A percentile compares a stretch with the other conserved stretches of the same genome.
These are phyloP conservation scores for Ageneiosus marmoratus DNA, from an alignment of 2,113 vertebrate genomes.

Conservation along the genomic window DNA sequence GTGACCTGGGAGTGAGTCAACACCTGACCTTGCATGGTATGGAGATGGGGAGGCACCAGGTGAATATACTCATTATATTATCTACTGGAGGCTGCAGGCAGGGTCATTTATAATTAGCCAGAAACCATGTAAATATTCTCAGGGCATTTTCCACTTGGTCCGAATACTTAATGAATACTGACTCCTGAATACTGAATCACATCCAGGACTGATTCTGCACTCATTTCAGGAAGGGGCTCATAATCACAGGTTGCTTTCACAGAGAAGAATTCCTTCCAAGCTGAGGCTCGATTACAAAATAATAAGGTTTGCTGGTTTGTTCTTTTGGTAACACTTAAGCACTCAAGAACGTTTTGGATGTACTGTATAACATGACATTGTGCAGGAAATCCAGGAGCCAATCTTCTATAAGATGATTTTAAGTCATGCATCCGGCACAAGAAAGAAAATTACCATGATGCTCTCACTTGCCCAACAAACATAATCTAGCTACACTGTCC, in stretches of 20 bases:
- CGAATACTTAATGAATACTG: background rate
- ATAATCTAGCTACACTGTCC: background rate
- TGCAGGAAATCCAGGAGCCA: background rate
- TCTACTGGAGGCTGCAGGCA: background rate
- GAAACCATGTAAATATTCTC: background rate
- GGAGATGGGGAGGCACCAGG: slow-evolving; percentile 12
- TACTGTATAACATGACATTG: background rate
- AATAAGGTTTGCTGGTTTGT: background rate
- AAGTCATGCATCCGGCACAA: background rate
- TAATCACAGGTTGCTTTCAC: background rate
- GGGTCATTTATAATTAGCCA: background rate
- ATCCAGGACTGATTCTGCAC: background rate
- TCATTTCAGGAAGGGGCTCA: background rate
- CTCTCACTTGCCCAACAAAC: background rate
- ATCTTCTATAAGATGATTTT: background rate
- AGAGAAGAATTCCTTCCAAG: background rate
- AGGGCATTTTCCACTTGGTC: background rate
- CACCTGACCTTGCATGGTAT: slow-evolving; percentile 36
- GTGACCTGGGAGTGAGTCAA: slow-evolving; percentile 49
- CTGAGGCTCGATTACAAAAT: background rate
- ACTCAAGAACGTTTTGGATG: background rate
- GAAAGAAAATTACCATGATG: background rate
- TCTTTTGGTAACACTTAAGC: background rate
- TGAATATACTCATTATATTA: background rate
- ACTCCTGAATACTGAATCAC: background rate